A percentile compares a stretch with the other conserved stretches of the same genome.
These are phyloP conservation scores for Carassius carassius DNA, from an alignment of 2,113 vertebrate species.

Conservation along the genomic window DNA sequence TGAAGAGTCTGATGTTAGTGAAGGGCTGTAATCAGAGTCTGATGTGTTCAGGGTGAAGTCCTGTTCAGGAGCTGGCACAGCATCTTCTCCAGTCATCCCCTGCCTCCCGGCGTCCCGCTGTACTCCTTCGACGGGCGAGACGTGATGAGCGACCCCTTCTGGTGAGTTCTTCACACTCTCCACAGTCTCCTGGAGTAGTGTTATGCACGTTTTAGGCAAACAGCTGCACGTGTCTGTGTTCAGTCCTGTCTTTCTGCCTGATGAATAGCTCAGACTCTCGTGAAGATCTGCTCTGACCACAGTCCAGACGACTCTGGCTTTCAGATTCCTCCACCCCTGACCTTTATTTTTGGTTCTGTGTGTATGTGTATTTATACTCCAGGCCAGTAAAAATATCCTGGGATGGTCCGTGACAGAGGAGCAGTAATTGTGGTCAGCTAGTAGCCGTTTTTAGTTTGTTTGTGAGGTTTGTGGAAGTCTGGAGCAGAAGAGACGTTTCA, in stretches of 20 bases:
- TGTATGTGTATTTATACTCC: constrained; percentile 58
- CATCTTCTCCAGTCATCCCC: constrained; percentile 83
- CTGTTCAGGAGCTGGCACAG: constrained; percentile 90
- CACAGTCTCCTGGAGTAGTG: background rate
- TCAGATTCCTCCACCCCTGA: constrained; percentile 12
- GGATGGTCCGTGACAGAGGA: constrained; percentile 34
- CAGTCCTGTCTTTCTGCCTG: background rate
- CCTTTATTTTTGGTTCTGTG: constrained; percentile 42
- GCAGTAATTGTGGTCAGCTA: constrained; percentile 58
- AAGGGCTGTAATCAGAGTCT: too few species aligned
- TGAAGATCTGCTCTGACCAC: constrained; percentile 20
- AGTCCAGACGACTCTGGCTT: constrained; percentile 30
- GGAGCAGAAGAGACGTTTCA: constrained; percentile 10
- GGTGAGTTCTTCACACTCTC: constrained; percentile 63
- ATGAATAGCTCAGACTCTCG: background rate
- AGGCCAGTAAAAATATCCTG: constrained; percentile 57
- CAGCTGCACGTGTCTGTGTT: background rate
- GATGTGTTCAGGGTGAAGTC: constrained; percentile 80
- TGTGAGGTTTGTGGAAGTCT: constrained; percentile 44
- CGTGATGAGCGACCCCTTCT: constrained; percentile 86
- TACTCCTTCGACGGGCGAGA: constrained; percentile 96
- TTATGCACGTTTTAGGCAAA: background rate
- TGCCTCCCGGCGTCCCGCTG: constrained; percentile 83
- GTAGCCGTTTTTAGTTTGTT: constrained; percentile 48
- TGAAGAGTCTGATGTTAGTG: background rate